These are phyloP conservation scores for Toxotes lorentzi DNA, from an alignment of 2,797 vertebrate genomes.

Conservation along the genomic window DNA sequence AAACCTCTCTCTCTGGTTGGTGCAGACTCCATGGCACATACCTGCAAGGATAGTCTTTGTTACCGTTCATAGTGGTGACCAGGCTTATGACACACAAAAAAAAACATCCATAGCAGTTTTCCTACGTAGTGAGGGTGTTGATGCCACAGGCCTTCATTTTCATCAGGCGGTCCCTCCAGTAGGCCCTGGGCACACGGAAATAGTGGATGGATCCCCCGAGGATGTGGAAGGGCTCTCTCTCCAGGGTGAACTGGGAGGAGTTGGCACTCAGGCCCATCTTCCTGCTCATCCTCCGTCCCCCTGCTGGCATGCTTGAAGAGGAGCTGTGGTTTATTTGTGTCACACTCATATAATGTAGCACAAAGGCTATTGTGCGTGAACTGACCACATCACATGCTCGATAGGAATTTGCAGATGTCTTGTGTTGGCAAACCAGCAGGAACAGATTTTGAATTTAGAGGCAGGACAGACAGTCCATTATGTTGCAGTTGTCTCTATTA, in stretches of 20 bases:
- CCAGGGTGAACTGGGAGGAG: slow-evolving; percentile 88
- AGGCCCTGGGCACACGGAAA: slow-evolving; percentile 91
- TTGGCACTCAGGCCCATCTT: slow-evolving; percentile 85
- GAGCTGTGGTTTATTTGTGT: slow-evolving; percentile 42
- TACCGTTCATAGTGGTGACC: slow-evolving; percentile 8
- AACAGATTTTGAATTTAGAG: slow-evolving; percentile 8
- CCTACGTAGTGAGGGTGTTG: slow-evolving; percentile 95
- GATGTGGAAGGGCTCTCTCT: slow-evolving; percentile 87
- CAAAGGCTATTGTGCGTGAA: slow-evolving; percentile 61
- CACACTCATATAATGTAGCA: slow-evolving; percentile 47
- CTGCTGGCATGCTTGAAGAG: slow-evolving; percentile 68
- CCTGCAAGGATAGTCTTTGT: slow-evolving; percentile 78
- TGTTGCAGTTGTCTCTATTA: not conserved
- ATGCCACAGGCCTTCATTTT: slow-evolving; percentile 96
- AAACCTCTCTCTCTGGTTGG: slow-evolving; percentile 88
- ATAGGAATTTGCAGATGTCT: slow-evolving; percentile 53
- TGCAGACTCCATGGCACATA: slow-evolving; percentile 95
- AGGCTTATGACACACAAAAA: not conserved
- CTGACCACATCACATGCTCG: slow-evolving; percentile 63
- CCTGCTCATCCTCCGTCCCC: slow-evolving; percentile 76
- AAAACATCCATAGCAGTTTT: not conserved
- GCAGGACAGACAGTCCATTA: not conserved
- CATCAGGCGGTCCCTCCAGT: slow-evolving; percentile 92
- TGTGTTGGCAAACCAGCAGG: slow-evolving; percentile 26
- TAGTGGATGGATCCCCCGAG: slow-evolving; percentile 94